Base-by-base conservation (phyloP, 1,140 invertebrate species). In the Gryllus bimaculatus region DNA sequence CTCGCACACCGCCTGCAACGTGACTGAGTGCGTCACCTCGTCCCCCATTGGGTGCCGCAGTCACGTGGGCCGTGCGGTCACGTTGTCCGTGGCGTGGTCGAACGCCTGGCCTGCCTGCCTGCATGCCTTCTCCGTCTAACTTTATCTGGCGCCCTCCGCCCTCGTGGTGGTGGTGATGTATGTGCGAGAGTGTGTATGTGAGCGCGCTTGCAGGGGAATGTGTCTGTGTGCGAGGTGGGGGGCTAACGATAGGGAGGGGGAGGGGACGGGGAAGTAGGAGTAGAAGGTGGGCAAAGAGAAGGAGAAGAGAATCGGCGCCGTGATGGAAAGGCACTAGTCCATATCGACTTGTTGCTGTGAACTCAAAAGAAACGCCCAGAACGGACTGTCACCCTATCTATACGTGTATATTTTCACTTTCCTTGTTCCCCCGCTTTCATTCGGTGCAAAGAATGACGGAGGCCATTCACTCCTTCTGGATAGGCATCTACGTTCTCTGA, bases 61-160 rank as follows among this genome's bases (percentile, higher is more conserved):
- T 66, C 78, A 79, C 78, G 74, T 79, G 78, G 47, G 20, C 8
- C 47, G 8, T 8, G 15, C 39, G 47, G 78, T 79, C 78, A 79
- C 78, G 78, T 79, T 79, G 48, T 8, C 21, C 15, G 21, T 1
- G 47, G 48, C 8, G 76, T 48, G 76, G 76, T 15, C 39, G 8
- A 10, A 13, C 8, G 26, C 26, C 26, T 39, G n/a, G 26, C 26
- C 26, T 66, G 54, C 10, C 54, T 13, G 18, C 54, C 26, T 66
- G 54, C 10, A 1, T 13, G 18, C 54, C 54, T 13, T 18, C 18
- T 66, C 54, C 10, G 54, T 66, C 54, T 66, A 66, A 66, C 18
- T 66, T 66, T 66, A 66, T 66, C 54, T 66, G 54, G 18, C 54
- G 54, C 18, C 2, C 54, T 0, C 54, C 18, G 0, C 54, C 5